Evolutionary conservation across 2,113 vertebrate species (phyloP), one percentile per base, ranked within the genome.

Genomic region (Mystacornis crossleyi): DNA sequence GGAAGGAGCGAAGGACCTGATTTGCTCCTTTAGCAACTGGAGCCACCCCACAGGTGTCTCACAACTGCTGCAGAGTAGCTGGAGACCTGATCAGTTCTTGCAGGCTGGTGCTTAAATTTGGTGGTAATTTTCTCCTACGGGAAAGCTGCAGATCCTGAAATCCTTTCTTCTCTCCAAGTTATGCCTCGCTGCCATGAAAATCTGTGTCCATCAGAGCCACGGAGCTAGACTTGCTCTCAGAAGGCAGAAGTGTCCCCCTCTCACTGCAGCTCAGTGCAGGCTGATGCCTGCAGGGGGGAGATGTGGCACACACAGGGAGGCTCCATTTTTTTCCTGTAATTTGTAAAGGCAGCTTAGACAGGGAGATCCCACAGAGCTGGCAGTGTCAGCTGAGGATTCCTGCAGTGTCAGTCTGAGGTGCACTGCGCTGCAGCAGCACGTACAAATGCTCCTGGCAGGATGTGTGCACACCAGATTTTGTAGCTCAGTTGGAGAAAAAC

Each of bases 1-100:
- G 18, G 7, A 51, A 70, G 29, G 8, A 61, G n/a, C 0, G 0
- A 60, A 29, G 55, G 36, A 53, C 13, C 1, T 16, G 29, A 50
- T 89, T 54, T 51, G 10, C 33, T 65, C 33, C 45, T 74, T 82
- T 21, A 65, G 36, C 71, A n/a, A 24, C 3, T 28, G 71, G 25
- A 86, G 26, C 34, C 9, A 31, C 40, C 17, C 17, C 34, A 42
- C 1, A 4, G 36, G 50, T 3, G 2, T 50, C 61, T 82, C 48
- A 54, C 48, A 54, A 0, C 34, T 1, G 3, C 61, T 83, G 51
- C 62, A 62, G 57, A 60, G 23, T 9, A 51, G 19, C 77, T 66
- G 51, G 47, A 75, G 57, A 43, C 19, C 29, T 33, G 47, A 40
- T 33, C 8, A 2, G 24, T 25, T 64, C 40, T 36, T 60, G 75